A percentile compares a stretch with the other conserved stretches of the same genome.
Evolutionary conservation across 2,113 vertebrate species (phyloP).

Genomic region (Phaethornis superciliosus): DNA sequence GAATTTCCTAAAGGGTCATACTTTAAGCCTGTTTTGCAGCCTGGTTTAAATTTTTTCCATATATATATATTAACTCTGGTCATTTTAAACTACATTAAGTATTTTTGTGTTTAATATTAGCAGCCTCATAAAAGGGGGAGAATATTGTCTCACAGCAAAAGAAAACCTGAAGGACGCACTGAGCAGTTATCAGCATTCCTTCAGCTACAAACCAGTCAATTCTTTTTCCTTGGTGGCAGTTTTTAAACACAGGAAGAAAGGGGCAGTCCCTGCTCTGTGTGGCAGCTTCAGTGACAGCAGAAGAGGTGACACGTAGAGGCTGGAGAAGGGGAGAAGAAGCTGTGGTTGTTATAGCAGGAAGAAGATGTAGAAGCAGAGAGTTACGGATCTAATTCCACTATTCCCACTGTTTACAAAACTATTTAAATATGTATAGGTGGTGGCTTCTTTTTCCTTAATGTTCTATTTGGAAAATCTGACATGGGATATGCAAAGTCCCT

Average conservation of each 20-base stretch:
- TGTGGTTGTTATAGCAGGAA: not conserved
- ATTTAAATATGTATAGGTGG: not conserved
- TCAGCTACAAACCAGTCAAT: not conserved
- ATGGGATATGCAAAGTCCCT: not conserved
- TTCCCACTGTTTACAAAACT: not conserved
- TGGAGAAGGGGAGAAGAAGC: not conserved
- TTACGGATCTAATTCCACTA: not conserved
- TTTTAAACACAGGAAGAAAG: not conserved
- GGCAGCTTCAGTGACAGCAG: not conserved
- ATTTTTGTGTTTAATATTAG: not conserved
- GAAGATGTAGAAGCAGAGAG: accelerated
- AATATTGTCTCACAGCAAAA: not conserved
- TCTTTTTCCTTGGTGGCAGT: not conserved
- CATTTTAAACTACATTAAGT: not conserved
- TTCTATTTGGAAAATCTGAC: not conserved
- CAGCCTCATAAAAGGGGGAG: not conserved
- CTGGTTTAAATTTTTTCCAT: not conserved
- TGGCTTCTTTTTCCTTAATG: not conserved
- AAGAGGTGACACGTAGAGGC: not conserved
- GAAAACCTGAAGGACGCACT: not conserved
- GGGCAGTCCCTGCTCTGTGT: not conserved
- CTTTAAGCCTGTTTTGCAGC: not conserved
- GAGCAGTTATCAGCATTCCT: not conserved
- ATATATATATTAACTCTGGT: not conserved
- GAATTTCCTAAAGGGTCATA: not conserved